phyloP scores from a whole-genome alignment of 64 coral and sea anemone genomes.

The Montipora capricornis region DNA sequence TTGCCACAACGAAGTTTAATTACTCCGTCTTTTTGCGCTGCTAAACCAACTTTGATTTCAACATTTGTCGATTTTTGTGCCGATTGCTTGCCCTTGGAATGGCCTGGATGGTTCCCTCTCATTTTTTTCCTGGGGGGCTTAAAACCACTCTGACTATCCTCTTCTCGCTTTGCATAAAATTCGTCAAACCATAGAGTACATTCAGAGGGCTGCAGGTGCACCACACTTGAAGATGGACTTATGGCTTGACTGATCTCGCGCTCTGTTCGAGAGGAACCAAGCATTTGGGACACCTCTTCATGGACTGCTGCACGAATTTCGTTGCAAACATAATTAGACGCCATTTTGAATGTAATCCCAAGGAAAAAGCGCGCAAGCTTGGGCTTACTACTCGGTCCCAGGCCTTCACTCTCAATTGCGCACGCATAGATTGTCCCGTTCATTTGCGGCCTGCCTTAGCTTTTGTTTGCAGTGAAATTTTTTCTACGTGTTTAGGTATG shows the following conservation, averaged over 20 bases:
- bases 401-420: slow-evolving; percentile 38
- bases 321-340: slow-evolving; percentile 7
- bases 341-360: slow-evolving; percentile 11
- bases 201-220: slow-evolving; percentile 25
- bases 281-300: slow-evolving; percentile 37
- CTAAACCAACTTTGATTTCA: slow-evolving; percentile 70
- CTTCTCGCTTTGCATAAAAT: slow-evolving; percentile 54
- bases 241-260: background rate
- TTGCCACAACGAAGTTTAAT: slow-evolving; percentile 58
- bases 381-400: slow-evolving; percentile 2
- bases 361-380: slow-evolving; percentile 9
- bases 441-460: background rate
- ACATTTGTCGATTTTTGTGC: slow-evolving; percentile 39
- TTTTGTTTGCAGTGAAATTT: slow-evolving; percentile 9
- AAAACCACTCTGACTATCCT: slow-evolving; percentile 37
- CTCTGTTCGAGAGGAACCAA: slow-evolving; percentile 16
- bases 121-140: slow-evolving; percentile 40
- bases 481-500: background rate
- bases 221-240: slow-evolving; percentile 1
- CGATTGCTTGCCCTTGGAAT: slow-evolving; percentile 1
- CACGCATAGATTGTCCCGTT: background rate
- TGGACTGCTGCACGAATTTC: slow-evolving; percentile 31
- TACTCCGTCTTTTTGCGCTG: slow-evolving; percentile 43
- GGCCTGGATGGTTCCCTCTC: background rate
- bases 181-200: slow-evolving; percentile 61